These are phyloP conservation scores for Thamnophis elegans DNA, from an alignment of 2,797 vertebrate genomes.

Conservation along the genomic window DNA sequence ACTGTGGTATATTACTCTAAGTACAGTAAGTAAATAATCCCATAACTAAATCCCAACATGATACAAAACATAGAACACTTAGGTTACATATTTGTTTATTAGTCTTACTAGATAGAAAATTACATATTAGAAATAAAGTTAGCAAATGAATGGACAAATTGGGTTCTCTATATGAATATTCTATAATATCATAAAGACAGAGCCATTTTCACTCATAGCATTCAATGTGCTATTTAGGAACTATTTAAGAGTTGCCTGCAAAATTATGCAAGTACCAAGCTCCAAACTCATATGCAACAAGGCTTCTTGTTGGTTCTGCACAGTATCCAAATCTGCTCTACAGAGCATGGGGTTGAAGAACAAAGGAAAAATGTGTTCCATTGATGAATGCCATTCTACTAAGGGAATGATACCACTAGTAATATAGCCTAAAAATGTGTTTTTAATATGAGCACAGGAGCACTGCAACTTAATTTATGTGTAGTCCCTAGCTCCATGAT, in stretches of 20 bases:
- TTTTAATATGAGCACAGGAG: neutral
- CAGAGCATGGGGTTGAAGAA: neutral
- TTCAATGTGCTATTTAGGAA: conserved; percentile 8
- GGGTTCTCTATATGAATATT: neutral
- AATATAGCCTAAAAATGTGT: neutral
- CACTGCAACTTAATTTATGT: neutral
- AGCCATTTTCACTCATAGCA: neutral
- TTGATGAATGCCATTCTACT: neutral
- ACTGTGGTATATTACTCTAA: neutral
- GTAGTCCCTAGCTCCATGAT: neutral
- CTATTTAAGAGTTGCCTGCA: neutral
- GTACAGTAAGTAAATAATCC: conserved; percentile 1
- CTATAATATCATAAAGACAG: conserved; percentile 27
- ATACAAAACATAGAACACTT: neutral
- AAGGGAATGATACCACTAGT: neutral
- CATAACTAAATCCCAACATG: conserved; percentile 21
- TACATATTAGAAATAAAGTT: conserved; percentile 44
- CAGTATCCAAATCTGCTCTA: neutral
- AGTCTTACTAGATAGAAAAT: neutral
- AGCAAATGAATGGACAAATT: conserved; percentile 27
- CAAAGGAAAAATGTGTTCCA: neutral
- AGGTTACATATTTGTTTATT: neutral
- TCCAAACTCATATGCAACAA: neutral
- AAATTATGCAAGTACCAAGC: neutral
- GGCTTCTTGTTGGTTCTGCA: neutral